Base-by-base conservation (phyloP, 2,888 invertebrate genomes). In the Spatulosminthurus flaviceps region DNA sequence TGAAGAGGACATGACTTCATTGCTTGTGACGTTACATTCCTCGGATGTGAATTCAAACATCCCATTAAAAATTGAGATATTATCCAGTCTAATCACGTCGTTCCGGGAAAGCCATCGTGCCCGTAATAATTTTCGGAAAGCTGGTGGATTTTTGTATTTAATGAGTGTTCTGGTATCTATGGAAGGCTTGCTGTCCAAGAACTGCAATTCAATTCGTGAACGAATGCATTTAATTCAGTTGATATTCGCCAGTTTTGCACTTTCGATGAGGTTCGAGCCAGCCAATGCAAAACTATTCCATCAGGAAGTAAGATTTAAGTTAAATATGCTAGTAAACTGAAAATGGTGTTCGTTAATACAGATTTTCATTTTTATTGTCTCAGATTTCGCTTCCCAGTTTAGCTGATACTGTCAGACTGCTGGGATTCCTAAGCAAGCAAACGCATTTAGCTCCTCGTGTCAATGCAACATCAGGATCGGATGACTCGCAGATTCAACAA, bases 191-290 rank as follows among this genome's bases (percentile, higher is more conserved):
- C 88, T 96, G 7, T 22, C 74, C n/a, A 77, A 79, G 69, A 83
- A 71, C 24, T 80, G 81, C 69, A 84, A 61, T 16, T 74, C 69
- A 11, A 79, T 86, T 13, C 80, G 85, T 0, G 94, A 95, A 86
- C 90, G 94, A 85, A 89, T 97, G 78, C 91, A 92, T 73, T 88
- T 97, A 78, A 89, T 97, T 79, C 93, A 94, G 86, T 92, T 95
- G 78, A 95, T 97, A 13, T 97, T 98, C 88, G 95, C 95, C 87
- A 96, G 97, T 0, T 92, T 99, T 84, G 95, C 96, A 81, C 95
- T 97, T 0, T 97, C 98, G 0, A 98, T 99, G 98, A 91, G 99
- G 85, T 99, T 97, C 87, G 99, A 99, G 88, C 99, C 99, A 0
- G 98, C 98, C 0, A 99, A 99, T 88, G 98, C 98, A 0, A 97